Conservation (phyloP, 1,140 invertebrate genomes). For the Bilobella aurantiaca region DNA sequence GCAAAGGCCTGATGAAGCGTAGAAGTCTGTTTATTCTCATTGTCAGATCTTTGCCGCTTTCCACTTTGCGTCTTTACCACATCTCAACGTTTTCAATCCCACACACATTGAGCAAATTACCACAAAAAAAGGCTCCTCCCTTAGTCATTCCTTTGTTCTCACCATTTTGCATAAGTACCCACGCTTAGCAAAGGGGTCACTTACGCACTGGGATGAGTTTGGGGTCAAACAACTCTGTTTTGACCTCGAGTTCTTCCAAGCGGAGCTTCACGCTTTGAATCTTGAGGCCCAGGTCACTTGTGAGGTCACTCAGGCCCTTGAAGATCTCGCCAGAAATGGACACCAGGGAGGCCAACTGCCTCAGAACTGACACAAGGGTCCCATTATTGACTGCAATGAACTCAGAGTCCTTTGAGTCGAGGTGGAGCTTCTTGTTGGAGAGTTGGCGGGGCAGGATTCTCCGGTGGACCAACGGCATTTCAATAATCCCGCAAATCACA, state of each 20-base stretch:
- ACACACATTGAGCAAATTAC: too few relatives aligned
- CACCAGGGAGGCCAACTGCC: slow-evolving; percentile 32
- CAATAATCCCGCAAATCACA: not conserved
- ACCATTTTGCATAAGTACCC: too few relatives aligned
- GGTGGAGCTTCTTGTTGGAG: slow-evolving; percentile 21
- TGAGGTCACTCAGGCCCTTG: slow-evolving; percentile 17
- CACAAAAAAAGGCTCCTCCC: too few relatives aligned
- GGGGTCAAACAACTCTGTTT: slow-evolving; percentile 33
- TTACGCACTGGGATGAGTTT: slow-evolving; percentile 36
- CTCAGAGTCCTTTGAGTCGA: slow-evolving; percentile 28
- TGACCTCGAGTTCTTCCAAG: slow-evolving; percentile 32
- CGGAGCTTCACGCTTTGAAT: slow-evolving; percentile 28
- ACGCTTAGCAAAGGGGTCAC: too few relatives aligned
- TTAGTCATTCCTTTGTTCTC: too few relatives aligned
- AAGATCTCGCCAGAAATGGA: slow-evolving; percentile 28
- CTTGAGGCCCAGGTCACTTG: slow-evolving; percentile 24
- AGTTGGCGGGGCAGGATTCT: slow-evolving; percentile 22
- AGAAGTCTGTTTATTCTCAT: too few relatives aligned
- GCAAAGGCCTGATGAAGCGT: too few relatives aligned
- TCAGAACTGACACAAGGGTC: slow-evolving; percentile 29
- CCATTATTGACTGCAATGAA: slow-evolving; percentile 33
- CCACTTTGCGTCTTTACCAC: too few relatives aligned
- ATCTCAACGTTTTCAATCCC: too few relatives aligned
- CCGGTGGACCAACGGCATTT: slow-evolving; percentile 32
- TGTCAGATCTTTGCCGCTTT: too few relatives aligned